Percentiles rank a stretch among this genome's conserved stretches.
Evolutionary conservation across 2,113 vertebrate genomes (phyloP).

Genomic region (Anser brachyrhynchus): DNA sequence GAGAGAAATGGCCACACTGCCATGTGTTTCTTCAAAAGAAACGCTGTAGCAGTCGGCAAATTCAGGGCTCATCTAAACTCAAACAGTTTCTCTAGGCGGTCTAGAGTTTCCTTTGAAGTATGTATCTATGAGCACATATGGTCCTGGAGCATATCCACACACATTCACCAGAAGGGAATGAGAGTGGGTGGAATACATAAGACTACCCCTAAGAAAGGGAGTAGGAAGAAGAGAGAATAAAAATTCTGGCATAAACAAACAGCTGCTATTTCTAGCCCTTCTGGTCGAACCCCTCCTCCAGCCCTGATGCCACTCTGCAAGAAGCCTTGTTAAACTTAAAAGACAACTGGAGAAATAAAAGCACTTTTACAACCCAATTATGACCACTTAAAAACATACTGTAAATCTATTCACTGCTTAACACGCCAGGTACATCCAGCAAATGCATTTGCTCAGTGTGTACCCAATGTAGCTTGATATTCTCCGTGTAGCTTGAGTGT

Average conservation of each 20-base stretch:
- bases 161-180: slow-evolving; percentile 55
- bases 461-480: neutral
- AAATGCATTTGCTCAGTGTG: slow-evolving; percentile 30
- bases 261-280: slow-evolving; percentile 51
- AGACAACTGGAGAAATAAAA: slow-evolving; percentile 28
- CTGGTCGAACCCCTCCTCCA: slow-evolving; percentile 7
- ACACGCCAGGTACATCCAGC: neutral
- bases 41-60: slow-evolving; percentile 20
- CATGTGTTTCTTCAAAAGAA: slow-evolving; percentile 50
- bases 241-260: slow-evolving; percentile 55
- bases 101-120: slow-evolving; percentile 64
- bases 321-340: neutral
- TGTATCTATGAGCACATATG: slow-evolving; percentile 29
- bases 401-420: slow-evolving; percentile 26
- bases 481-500: neutral
- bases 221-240: slow-evolving; percentile 55
- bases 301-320: neutral
- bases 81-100: slow-evolving; percentile 27
- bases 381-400: slow-evolving; percentile 6
- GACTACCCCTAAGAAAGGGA: slow-evolving; percentile 47
- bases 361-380: slow-evolving; percentile 20
- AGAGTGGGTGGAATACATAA: slow-evolving; percentile 58
- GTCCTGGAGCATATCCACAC: slow-evolving; percentile 58
- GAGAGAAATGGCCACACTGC: slow-evolving; percentile 10
- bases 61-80: slow-evolving; percentile 36